Conservation (phyloP, 1,140 invertebrate genomes). For the Cepaea nemoralis region DNA sequence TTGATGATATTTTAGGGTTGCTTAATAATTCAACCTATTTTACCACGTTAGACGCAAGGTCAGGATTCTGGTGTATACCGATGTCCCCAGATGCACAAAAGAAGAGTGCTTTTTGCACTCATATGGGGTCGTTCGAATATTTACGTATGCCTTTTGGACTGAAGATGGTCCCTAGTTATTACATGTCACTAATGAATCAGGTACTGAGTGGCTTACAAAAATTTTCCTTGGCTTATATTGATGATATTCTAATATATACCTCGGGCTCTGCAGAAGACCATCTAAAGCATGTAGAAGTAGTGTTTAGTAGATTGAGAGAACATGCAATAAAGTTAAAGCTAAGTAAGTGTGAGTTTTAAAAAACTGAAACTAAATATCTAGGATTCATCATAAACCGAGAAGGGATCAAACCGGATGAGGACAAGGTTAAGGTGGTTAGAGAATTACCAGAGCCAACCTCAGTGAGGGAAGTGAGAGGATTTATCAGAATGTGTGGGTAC, state of each 20-base stretch:
- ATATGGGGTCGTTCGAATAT: conserved; percentile 43
- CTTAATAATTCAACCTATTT: conserved; percentile 33
- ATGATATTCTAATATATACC: conserved; percentile 36
- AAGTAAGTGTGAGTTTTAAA: neutral
- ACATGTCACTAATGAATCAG: neutral
- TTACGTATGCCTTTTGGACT: conserved; percentile 45
- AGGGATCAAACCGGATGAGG: neutral
- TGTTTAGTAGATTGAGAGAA: conserved; percentile 10
- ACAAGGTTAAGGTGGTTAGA: neutral
- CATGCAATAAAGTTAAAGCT: neutral
- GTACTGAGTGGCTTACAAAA: conserved; percentile 28
- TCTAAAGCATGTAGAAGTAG: conserved; percentile 16
- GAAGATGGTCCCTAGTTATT: conserved; percentile 35
- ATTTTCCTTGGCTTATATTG: conserved; percentile 18
- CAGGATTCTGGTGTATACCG: conserved; percentile 43
- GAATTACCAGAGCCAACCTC: neutral
- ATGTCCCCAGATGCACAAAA: conserved; percentile 30
- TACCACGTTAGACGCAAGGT: conserved; percentile 35
- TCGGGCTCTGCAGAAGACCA: neutral
- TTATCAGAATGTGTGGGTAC: neutral
- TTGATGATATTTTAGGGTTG: conserved; percentile 67
- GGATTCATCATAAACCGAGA: neutral
- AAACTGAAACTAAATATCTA: neutral
- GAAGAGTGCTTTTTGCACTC: conserved; percentile 49
- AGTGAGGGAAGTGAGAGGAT: neutral